phyloP scores from a whole-genome alignment of 1,140 invertebrate genomes.

The Ceratoteleas bidentatus region DNA sequence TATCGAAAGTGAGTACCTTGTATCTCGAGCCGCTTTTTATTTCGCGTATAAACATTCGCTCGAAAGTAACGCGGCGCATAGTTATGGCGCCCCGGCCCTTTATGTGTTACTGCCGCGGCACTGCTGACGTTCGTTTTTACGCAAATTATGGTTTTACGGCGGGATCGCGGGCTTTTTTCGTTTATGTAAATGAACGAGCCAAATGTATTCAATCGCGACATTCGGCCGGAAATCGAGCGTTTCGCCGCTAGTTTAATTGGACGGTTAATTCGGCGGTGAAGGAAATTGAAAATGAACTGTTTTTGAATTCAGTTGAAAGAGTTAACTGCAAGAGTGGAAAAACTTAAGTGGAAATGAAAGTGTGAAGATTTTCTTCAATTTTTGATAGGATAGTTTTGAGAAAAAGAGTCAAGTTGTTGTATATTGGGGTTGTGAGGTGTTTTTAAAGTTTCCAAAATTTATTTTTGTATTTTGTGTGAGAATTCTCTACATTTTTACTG shows the following conservation, averaged over 20 bases:
- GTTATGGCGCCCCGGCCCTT: slow-evolving; percentile 16
- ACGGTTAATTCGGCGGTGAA: background rate
- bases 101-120: slow-evolving; percentile 17
- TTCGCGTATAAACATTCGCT: slow-evolving; percentile 21
- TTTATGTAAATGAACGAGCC: slow-evolving; percentile 7
- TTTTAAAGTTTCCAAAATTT: too few species aligned
- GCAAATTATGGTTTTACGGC: slow-evolving; percentile 24
- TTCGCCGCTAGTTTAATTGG: background rate
- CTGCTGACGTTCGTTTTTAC: slow-evolving; percentile 31
- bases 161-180: slow-evolving; percentile 1
- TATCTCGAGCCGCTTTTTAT: slow-evolving; percentile 41
- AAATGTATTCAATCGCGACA: background rate
- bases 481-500: too few species aligned
- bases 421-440: too few species aligned
- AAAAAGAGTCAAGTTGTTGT: too few species aligned
- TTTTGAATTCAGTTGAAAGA: too few species aligned
- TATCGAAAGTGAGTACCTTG: slow-evolving; percentile 45
- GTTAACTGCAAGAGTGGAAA: too few species aligned
- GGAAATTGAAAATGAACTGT: too few species aligned
- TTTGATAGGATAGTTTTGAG: too few species aligned
- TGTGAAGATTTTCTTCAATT: too few species aligned
- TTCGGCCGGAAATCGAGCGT: background rate
- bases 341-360: too few species aligned
- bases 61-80: slow-evolving; percentile 25
- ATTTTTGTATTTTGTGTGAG: too few species aligned